Evolutionary conservation across 2,888 invertebrate species (phyloP), one percentile per base, ranked within the genome.

Genomic region (Leptinotarsa haldemani): DNA sequence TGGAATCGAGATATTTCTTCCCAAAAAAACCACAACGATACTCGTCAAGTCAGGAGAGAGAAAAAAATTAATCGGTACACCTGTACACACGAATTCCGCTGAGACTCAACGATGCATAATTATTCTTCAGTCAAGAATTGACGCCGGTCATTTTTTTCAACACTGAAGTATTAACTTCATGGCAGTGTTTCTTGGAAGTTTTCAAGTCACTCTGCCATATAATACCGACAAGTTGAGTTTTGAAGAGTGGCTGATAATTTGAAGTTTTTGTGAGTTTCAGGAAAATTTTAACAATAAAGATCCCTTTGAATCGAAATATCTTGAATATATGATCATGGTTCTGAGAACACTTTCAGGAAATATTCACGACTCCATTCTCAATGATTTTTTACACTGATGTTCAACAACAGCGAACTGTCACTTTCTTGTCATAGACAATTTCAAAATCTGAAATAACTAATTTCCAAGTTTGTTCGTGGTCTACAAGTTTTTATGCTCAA

Each of bases 11-110:
- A 70, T 69, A 64, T 72, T 74, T 65, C 47, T 68, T 18, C 30
- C 47, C 63, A n/a, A 65, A 74, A 71, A 73, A 69, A 75, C 63
- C 70, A 63, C 70, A 73, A 75, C 70, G 58, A 69, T 70, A 61
- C 25, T 61, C 30, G 30, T 25, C 61, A 61, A 25, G 61, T 5
- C 61, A 61, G 7, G n/a, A 25, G 30, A 25, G 18, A 30, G 16
- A 61, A 61, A 61, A 61, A 61, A 61, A 16, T 61, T 61, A 61
- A 61, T 61, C 15, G 61, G 61, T 61, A 61, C 61, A 61, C 61
- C 61, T 61, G 61, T 61, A 61, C 61, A 61, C 61, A 16, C 25
- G 61, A 61, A 61, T 61, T 61, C 61, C 61, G 61, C 5, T 61
- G 16, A 9, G 30, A 25, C 30, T 30, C 30, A 61, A 61, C 61